Conservation (phyloP, 1,140 invertebrate species). For the Littorina saxatilis region DNA sequence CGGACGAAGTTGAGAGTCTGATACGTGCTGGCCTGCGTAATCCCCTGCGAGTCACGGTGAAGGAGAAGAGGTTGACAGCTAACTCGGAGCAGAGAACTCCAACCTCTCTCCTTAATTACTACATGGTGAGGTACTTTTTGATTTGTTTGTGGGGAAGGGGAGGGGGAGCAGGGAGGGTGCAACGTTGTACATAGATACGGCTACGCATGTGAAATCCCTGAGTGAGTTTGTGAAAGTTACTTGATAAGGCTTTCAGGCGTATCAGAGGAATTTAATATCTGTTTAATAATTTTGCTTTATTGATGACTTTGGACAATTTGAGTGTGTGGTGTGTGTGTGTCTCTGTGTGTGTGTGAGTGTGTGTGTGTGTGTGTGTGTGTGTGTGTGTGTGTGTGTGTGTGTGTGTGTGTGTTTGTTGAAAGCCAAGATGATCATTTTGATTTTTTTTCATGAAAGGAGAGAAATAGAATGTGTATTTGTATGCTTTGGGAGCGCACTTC, state of each 20-base stretch:
- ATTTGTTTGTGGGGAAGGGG: too few relatives aligned
- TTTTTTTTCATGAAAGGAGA: too few relatives aligned
- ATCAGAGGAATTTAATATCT: too few relatives aligned
- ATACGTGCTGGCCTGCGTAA: constrained; percentile 96
- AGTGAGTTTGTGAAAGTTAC: too few relatives aligned
- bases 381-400: not conserved
- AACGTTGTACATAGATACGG: too few relatives aligned
- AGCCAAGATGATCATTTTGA: too few relatives aligned
- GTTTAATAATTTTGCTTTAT: too few relatives aligned
- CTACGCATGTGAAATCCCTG: too few relatives aligned
- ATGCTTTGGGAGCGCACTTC: not conserved
- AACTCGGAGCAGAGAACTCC: constrained; percentile 82
- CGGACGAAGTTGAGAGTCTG: constrained; percentile 93
- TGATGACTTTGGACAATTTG: too few relatives aligned
- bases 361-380: not conserved
- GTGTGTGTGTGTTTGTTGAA: not conserved
- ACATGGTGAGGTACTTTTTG: constrained; percentile 77
- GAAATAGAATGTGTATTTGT: not conserved
- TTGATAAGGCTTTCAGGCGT: too few relatives aligned
- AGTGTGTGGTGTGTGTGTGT: not conserved
- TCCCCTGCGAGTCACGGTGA: constrained; percentile 93
- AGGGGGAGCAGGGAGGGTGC: too few relatives aligned
- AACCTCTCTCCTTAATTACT: constrained; percentile 89
- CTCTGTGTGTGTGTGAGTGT: not conserved
- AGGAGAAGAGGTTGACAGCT: constrained; percentile 82